Evolutionary conservation across 2,113 vertebrate genomes (phyloP).

Genomic region (Peucedramus taeniatus): DNA sequence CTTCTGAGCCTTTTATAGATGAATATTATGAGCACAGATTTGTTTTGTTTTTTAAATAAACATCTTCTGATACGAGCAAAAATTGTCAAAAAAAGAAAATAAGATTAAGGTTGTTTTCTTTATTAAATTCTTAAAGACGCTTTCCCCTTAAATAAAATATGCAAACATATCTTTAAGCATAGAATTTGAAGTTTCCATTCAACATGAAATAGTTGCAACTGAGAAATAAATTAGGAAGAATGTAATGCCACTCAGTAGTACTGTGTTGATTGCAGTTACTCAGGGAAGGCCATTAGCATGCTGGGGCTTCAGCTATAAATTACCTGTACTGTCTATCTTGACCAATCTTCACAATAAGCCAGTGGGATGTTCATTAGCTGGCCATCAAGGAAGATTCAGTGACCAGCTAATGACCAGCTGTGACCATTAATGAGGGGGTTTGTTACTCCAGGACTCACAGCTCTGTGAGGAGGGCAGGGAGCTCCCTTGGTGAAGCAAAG

Average conservation of each 20-base stretch:
- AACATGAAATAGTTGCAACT: neutral
- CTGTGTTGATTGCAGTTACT: neutral
- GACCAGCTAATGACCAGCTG: neutral
- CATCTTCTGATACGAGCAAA: neutral
- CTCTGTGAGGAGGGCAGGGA: neutral
- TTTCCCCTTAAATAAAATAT: neutral
- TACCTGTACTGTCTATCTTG: neutral
- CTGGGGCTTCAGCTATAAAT: conserved; percentile 21
- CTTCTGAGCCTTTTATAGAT: neutral
- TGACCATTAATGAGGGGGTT: neutral
- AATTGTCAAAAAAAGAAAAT: neutral
- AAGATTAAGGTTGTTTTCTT: neutral
- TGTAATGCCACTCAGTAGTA: neutral
- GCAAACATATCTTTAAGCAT: neutral
- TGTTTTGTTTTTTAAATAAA: neutral
- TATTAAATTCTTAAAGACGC: neutral
- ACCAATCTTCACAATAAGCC: conserved; percentile 16
- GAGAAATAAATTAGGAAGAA: neutral
- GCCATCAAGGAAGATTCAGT: neutral
- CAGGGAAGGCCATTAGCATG: neutral
- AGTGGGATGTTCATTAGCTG: conserved; percentile 26
- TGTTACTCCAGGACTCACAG: neutral
- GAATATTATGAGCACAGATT: neutral
- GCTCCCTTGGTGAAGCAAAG: neutral
- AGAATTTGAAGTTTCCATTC: neutral